phyloP scores from a whole-genome alignment of 2,888 invertebrate species.

The Lomographa bimaculata region DNA sequence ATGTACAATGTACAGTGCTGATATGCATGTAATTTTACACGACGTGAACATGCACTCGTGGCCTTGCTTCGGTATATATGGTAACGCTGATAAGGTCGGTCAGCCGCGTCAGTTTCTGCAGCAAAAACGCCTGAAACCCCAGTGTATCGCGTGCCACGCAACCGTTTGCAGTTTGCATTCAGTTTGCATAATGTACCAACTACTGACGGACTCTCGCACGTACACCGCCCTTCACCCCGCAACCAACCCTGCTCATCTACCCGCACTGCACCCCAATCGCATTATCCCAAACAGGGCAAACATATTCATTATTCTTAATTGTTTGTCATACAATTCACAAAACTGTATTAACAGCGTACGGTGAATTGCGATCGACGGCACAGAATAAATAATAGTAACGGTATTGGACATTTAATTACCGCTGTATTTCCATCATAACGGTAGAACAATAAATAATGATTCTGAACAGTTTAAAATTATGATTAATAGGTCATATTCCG shows the following conservation, averaged over 20 bases:
- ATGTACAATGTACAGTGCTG: too few relatives aligned
- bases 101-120: constrained; percentile 17
- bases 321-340: constrained; percentile 51
- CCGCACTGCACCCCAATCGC: constrained; percentile 42
- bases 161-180: constrained; percentile 36
- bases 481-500: constrained; percentile 46
- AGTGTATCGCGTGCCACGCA: constrained; percentile 32
- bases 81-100: background rate
- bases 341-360: constrained; percentile 49
- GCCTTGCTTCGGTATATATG: too few relatives aligned
- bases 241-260: constrained; percentile 5
- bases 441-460: constrained; percentile 48
- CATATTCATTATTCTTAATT: constrained; percentile 61
- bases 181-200: constrained; percentile 43
- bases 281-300: constrained; percentile 49
- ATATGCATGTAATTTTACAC: too few relatives aligned
- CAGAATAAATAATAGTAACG: too few relatives aligned
- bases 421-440: constrained; percentile 42
- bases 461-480: constrained; percentile 47
- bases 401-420: constrained; percentile 50
- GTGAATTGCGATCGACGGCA: constrained; percentile 48
- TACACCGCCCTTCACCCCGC: constrained; percentile 10
- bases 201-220: constrained; percentile 33
- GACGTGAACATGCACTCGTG: too few relatives aligned
- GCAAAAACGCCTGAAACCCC: constrained; percentile 29